These are phyloP conservation scores for Parazoanthus atlanticus DNA, from an alignment of 92 coral and sea anemone species.

Conservation along the genomic window DNA sequence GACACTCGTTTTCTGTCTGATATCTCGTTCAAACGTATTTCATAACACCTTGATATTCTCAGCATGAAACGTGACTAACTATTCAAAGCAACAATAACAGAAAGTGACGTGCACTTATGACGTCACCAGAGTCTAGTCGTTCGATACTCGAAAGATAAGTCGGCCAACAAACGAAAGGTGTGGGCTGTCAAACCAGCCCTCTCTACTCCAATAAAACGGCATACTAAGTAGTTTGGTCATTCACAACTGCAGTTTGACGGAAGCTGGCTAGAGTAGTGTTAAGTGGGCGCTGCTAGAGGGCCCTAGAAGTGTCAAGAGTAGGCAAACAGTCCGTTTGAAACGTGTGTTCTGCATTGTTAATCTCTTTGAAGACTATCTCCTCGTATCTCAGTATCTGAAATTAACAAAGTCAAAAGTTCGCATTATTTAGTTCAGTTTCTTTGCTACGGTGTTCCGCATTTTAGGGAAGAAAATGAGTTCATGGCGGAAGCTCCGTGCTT, in stretches of 20 bases:
- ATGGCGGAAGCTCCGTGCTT: too few relatives aligned
- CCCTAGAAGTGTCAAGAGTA: neutral
- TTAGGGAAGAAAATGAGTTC: too few relatives aligned
- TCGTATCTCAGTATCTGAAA: too few relatives aligned
- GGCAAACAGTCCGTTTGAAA: too few relatives aligned
- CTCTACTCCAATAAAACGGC: neutral
- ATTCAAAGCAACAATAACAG: neutral
- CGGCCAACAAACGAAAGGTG: neutral
- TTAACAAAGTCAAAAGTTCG: too few relatives aligned
- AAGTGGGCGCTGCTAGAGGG: neutral
- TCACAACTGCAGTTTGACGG: neutral
- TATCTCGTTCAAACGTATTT: constrained; percentile 1
- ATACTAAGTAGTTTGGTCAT: neutral
- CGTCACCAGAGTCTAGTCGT: neutral
- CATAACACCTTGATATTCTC: neutral
- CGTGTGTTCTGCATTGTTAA: too few relatives aligned
- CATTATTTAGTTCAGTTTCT: too few relatives aligned
- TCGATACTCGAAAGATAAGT: neutral
- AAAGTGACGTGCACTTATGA: constrained; percentile 22
- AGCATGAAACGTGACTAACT: constrained; percentile 22
- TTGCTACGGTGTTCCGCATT: too few relatives aligned
- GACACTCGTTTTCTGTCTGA: neutral
- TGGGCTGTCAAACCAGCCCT: constrained; percentile 1
- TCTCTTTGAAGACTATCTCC: too few relatives aligned
- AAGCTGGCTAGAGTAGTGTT: neutral